phyloP scores from a whole-genome alignment of 2,113 vertebrate genomes.

The Neotragus moschatus region DNA sequence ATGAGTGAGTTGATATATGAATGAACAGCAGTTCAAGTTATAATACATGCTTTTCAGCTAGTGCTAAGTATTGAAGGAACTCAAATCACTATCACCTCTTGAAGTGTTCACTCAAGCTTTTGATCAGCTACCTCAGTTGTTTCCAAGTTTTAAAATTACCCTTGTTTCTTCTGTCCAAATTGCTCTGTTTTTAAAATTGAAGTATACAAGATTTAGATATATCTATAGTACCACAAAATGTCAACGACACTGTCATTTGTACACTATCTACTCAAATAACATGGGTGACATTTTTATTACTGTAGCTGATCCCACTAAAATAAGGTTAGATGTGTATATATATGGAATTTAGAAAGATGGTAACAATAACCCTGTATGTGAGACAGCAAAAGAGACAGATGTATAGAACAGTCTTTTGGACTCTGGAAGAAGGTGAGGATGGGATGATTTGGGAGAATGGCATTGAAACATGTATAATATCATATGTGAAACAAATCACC shows the following conservation, averaged over 20 bases:
- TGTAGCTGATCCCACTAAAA: neutral
- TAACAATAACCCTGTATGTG: no score
- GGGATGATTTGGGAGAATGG: no score
- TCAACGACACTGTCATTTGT: neutral
- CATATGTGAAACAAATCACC: no score
- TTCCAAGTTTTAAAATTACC: neutral
- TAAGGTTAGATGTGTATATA: neutral
- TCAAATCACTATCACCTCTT: neutral
- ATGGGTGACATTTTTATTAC: neutral
- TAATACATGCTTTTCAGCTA: neutral
- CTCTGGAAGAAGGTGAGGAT: no score
- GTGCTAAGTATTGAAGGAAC: neutral
- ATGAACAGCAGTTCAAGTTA: neutral
- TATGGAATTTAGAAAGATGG: no score
- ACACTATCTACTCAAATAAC: neutral
- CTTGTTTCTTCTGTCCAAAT: neutral
- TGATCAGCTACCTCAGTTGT: neutral
- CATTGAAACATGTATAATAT: no score
- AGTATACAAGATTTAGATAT: neutral
- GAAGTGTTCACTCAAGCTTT: neutral
- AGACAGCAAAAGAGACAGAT: no score
- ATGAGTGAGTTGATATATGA: neutral
- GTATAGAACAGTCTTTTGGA: no score
- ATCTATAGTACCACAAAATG: neutral
- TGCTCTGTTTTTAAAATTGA: neutral